Evolutionary conservation across 2,888 invertebrate species (phyloP), one percentile per base, ranked within the genome.

Genomic region (Pycnomerus fuliginosus): DNA sequence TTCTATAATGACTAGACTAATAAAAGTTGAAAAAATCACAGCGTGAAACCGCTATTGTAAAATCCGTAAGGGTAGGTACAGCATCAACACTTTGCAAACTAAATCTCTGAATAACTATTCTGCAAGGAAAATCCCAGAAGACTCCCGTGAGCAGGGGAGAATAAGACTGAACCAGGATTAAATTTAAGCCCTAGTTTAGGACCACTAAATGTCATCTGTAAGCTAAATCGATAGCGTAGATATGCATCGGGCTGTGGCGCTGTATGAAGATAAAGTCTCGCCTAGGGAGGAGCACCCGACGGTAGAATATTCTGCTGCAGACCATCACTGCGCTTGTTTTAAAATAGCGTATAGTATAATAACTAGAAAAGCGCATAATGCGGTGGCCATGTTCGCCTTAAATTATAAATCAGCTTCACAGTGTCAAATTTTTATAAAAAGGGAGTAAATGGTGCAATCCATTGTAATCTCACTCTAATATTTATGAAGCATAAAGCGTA

Each of bases 151-250:
- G 52, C 55, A 55, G 46, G 49, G 52, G 49, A 51, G 53, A 53
- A 49, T 29, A 42, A 37, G 36, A 33, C 43, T 56, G 57, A 56
- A 53, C 56, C 48, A 17, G 62, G 64, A 61, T 66, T 63, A 65
- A 62, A 63, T 62, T 62, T 60, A 59, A 61, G 62, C 58, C 61
- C 60, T 57, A 61, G 58, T 65, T 65, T 65, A 61, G 61, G 53
- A 55, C 50, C 51, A 49, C 53, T 55, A 55, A 58, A 50, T 51
- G 58, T 54, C 58, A 49, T 48, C 50, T 44, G 48, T 58, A 56
- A 56, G 53, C 55, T 49, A 44, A 55, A 56, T 52, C 59, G 55
- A 57, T 55, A 53, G 53, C 48, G 35, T 28, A 51, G 53, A 55
- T 57, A 57, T 56, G 54, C 53, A 58, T 57, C 48, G 45, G 43